phyloP scores from a whole-genome alignment of 1,140 invertebrate species.

The Epicauta chinensis region DNA sequence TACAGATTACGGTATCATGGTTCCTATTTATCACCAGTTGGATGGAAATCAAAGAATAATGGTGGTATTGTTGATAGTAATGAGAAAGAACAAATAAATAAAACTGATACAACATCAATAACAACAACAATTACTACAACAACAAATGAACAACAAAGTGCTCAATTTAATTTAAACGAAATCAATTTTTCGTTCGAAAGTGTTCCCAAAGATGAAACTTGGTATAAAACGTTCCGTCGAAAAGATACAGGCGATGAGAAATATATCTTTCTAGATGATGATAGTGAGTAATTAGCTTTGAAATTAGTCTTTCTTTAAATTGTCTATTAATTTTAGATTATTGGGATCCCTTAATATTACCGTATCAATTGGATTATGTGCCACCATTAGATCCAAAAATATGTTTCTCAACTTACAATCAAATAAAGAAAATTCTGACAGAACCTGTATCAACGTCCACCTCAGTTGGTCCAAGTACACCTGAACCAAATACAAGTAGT shows the following conservation, averaged over 20 bases:
- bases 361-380: constrained; percentile 65
- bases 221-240: constrained; percentile 70
- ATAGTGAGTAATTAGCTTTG: constrained; percentile 30
- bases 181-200: constrained; percentile 70
- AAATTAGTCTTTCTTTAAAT: background rate
- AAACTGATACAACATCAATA: background rate
- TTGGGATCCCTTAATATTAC: constrained; percentile 57
- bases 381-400: constrained; percentile 50
- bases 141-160: constrained; percentile 3
- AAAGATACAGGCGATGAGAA: constrained; percentile 62
- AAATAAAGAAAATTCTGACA: constrained; percentile 27
- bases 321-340: constrained; percentile 26
- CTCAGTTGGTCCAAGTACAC: constrained; percentile 23
- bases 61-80: constrained; percentile 13
- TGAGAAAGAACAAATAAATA: background rate
- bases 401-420: constrained; percentile 33
- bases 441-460: constrained; percentile 23
- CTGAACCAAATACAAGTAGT: constrained; percentile 16
- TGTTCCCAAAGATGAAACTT: constrained; percentile 63
- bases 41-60: constrained; percentile 29
- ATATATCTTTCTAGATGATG: constrained; percentile 45
- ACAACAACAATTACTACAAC: background rate
- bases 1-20: constrained; percentile 39
- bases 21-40: constrained; percentile 30
- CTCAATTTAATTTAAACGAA: constrained; percentile 36